These are phyloP conservation scores for Acrocephalus scirpaceus DNA, from an alignment of 2,797 vertebrate genomes.

Conservation along the genomic window DNA sequence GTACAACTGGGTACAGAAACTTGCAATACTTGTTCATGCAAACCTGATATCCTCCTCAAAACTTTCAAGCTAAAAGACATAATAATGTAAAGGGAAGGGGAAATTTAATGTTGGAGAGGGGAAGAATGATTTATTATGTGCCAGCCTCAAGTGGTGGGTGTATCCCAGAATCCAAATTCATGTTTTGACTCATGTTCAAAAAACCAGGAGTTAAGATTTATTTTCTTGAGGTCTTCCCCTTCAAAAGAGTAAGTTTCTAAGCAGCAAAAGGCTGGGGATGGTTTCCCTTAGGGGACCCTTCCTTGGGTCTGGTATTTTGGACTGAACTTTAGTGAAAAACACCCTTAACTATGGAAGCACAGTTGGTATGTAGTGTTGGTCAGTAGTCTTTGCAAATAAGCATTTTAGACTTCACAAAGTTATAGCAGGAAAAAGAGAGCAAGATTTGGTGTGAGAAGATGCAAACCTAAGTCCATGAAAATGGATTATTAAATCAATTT, in stretches of 20 bases:
- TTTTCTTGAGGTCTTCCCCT: background rate
- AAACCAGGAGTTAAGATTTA: background rate
- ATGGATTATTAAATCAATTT: background rate
- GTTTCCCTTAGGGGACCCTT: background rate
- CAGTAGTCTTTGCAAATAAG: background rate
- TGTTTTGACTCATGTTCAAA: background rate
- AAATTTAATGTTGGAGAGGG: background rate
- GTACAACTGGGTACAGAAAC: background rate
- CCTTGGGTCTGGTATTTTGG: background rate
- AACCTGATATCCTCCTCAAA: background rate
- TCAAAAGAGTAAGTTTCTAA: background rate
- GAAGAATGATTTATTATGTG: background rate
- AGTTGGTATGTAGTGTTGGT: background rate
- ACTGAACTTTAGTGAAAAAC: background rate
- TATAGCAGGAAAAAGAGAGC: background rate
- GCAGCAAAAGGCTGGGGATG: background rate
- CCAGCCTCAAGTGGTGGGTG: background rate
- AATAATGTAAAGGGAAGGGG: background rate
- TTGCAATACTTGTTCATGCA: background rate
- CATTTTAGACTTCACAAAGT: background rate
- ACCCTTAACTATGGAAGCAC: background rate
- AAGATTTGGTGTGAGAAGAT: background rate
- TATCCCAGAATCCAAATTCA: background rate
- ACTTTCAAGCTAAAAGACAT: background rate
- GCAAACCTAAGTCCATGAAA: background rate